Evolutionary conservation across 2,888 invertebrate species (phyloP).

Genomic region (Loripinus fragilis): DNA sequence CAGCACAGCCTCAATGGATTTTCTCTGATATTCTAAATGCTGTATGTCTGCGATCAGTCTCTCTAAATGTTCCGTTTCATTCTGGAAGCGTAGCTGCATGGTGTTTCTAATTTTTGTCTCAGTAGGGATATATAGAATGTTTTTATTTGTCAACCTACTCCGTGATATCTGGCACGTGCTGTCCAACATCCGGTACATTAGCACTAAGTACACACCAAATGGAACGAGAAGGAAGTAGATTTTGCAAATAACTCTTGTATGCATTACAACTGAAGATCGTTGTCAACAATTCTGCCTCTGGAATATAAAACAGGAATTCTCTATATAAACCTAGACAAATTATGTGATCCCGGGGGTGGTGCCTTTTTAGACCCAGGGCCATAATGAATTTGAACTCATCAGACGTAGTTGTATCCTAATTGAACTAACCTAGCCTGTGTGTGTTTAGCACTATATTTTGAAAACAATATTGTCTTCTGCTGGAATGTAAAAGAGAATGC

Average conservation of each 20-base stretch:
- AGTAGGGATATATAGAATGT: slow-evolving; percentile 14
- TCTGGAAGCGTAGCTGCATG: slow-evolving; percentile 40
- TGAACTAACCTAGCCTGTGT: no score
- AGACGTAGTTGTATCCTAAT: no score
- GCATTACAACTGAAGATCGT: no score
- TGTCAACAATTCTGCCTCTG: no score
- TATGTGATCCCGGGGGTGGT: no score
- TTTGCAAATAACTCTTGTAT: slow-evolving; percentile 19
- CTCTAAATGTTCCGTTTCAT: slow-evolving; percentile 29
- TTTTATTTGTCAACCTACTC: background rate
- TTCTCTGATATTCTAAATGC: slow-evolving; percentile 39
- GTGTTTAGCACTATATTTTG: no score
- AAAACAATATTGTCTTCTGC: no score
- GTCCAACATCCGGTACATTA: slow-evolving; percentile 57
- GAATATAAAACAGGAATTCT: no score
- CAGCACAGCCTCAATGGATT: slow-evolving; percentile 29
- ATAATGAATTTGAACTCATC: no score
- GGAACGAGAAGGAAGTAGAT: slow-evolving; percentile 45
- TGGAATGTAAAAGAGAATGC: no score
- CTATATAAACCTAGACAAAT: no score
- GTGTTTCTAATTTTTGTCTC: slow-evolving; percentile 41
- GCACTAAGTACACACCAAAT: slow-evolving; percentile 44
- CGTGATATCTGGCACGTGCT: slow-evolving; percentile 36
- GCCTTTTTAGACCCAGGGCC: no score
- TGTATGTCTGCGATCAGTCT: slow-evolving; percentile 46